A percentile compares a stretch with the other conserved stretches of the same genome.
phyloP scores from a whole-genome alignment of 1,140 invertebrate species.

The Odontomachus brunneus region DNA sequence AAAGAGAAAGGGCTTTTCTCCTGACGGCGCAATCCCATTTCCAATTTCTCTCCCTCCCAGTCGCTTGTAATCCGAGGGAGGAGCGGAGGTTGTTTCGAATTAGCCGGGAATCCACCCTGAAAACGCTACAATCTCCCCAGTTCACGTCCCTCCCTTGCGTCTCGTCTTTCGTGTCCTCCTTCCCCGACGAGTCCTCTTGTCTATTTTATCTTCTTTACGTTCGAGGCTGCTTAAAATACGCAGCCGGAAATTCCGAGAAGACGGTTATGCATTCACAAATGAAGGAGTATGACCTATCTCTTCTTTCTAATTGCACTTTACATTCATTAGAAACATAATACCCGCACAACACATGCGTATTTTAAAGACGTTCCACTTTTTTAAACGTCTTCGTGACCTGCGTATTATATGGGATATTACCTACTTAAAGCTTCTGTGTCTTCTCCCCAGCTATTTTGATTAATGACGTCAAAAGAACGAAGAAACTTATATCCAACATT shows the following conservation, averaged over 20 bases:
- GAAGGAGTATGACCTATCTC: background rate
- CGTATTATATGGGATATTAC: too few relatives aligned
- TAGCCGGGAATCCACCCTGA: slow-evolving; percentile 46
- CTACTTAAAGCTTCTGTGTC: too few relatives aligned
- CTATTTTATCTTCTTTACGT: slow-evolving; percentile 9
- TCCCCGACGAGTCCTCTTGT: background rate
- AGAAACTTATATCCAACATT: too few relatives aligned
- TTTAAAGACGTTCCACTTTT: too few relatives aligned
- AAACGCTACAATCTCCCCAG: slow-evolving; percentile 29
- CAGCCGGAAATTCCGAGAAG: slow-evolving; percentile 14
- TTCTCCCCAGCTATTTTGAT: too few relatives aligned
- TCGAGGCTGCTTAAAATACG: background rate
- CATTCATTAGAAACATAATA: too few relatives aligned
- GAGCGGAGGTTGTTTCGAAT: slow-evolving; percentile 61
- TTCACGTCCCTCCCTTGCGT: background rate
- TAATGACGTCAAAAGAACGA: too few relatives aligned
- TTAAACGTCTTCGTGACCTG: too few relatives aligned
- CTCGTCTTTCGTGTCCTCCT: slow-evolving; percentile 16
- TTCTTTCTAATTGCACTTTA: too few relatives aligned
- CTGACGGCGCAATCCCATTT: slow-evolving; percentile 31
- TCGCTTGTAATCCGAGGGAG: slow-evolving; percentile 48
- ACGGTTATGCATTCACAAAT: background rate
- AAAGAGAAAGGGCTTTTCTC: slow-evolving; percentile 57
- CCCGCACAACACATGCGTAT: too few relatives aligned
- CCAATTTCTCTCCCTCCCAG: slow-evolving; percentile 44